These are phyloP conservation scores for Conomelus anceps DNA, from an alignment of 2,888 invertebrate species.

Conservation along the genomic window DNA sequence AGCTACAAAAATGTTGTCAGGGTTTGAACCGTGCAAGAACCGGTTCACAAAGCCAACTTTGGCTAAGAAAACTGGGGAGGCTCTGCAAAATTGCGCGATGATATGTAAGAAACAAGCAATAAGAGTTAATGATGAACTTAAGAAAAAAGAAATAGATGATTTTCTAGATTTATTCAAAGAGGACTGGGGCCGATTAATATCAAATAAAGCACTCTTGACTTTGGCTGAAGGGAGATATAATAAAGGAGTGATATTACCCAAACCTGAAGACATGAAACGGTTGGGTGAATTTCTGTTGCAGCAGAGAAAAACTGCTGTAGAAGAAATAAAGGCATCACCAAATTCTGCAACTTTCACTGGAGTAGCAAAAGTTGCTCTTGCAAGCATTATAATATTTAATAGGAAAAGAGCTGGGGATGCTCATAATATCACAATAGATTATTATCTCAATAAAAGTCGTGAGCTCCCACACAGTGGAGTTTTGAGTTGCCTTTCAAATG, in stretches of 20 bases:
- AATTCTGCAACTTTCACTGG: neutral
- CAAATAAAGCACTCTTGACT: neutral
- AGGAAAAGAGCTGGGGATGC: constrained; percentile 15
- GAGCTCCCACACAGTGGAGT: neutral
- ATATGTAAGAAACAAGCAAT: no score
- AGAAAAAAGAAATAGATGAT: neutral
- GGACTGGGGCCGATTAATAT: constrained; percentile 3
- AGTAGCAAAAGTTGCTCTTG: neutral
- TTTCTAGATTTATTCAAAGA: neutral
- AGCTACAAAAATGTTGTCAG: neutral
- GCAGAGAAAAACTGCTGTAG: neutral
- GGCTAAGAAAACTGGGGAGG: constrained; percentile 4
- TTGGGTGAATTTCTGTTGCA: neutral
- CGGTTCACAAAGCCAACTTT: neutral
- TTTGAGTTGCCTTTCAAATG: neutral
- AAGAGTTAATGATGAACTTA: neutral
- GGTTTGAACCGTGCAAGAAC: neutral
- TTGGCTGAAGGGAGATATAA: neutral
- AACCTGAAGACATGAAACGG: neutral
- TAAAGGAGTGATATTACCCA: neutral
- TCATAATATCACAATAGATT: neutral
- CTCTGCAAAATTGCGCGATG: constrained; percentile 1
- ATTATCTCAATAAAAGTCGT: neutral
- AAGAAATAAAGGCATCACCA: neutral
- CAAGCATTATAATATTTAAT: constrained; percentile 12